Evolutionary conservation across 2,888 invertebrate species (phyloP).

Genomic region (Epinotia nisella): DNA sequence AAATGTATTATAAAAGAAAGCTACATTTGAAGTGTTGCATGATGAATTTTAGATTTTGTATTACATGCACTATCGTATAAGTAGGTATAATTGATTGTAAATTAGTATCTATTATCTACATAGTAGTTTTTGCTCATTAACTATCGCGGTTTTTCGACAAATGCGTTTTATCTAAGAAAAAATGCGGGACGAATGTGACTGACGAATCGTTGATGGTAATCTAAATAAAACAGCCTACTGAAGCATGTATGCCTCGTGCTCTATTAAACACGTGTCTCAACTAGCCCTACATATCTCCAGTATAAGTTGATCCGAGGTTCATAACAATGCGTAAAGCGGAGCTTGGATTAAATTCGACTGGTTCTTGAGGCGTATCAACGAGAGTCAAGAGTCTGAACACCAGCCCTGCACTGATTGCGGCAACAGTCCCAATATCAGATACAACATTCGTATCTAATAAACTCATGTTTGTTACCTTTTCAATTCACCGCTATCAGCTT

Average conservation of each 20-base stretch:
- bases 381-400: neutral
- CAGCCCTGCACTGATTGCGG: slow-evolving; percentile 49
- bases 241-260: slow-evolving; percentile 37
- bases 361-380: neutral
- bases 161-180: slow-evolving; percentile 11
- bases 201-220: slow-evolving; percentile 18
- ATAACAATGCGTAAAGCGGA: neutral
- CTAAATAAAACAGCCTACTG: slow-evolving; percentile 31
- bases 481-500: slow-evolving; percentile 78
- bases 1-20: too few relatives aligned
- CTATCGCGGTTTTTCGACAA: slow-evolving; percentile 8
- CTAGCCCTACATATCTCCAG: neutral
- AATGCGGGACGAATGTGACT: slow-evolving; percentile 5
- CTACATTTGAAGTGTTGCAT: too few relatives aligned
- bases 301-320: neutral
- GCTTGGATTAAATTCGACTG: neutral
- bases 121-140: slow-evolving; percentile 6
- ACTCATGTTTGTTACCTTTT: slow-evolving; percentile 79
- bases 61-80: neutral
- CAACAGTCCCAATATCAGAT: slow-evolving; percentile 70
- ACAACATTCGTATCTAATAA: slow-evolving; percentile 80
- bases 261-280: neutral
- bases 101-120: slow-evolving; percentile 9
- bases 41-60: too few relatives aligned
- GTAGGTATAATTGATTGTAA: neutral